These are phyloP conservation scores for Penaeus japonicus DNA, from an alignment of 1,140 invertebrate genomes.

Conservation along the genomic window DNA sequence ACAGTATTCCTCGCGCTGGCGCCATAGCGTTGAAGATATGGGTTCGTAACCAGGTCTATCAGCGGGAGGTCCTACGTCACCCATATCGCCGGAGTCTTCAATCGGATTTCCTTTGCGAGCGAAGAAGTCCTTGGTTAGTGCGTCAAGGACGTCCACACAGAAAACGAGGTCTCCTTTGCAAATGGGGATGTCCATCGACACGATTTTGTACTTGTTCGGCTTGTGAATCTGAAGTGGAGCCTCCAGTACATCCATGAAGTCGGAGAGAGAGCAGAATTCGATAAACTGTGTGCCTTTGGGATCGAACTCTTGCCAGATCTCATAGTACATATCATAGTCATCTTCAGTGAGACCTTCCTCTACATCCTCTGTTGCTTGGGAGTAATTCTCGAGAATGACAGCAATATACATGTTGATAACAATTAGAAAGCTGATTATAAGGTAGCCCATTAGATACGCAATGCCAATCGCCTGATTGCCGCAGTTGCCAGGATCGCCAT, in stretches of 20 bases:
- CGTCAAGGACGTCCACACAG: conserved; percentile 97
- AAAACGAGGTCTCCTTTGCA: conserved; percentile 96
- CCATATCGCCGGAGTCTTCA: conserved; percentile 89
- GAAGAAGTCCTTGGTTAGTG: conserved; percentile 88
- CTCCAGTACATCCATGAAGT: conserved; percentile 93
- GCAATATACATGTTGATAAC: conserved; percentile 99
- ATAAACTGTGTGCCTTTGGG: conserved; percentile 98
- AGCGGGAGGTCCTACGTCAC: conserved; percentile 75
- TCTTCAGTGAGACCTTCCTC: conserved; percentile 98
- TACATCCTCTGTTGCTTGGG: conserved; percentile 96
- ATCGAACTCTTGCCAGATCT: conserved; percentile 98
- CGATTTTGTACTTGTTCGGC: conserved; percentile 98
- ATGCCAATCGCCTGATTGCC: conserved; percentile 92
- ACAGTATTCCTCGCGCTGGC: conserved; percentile 95
- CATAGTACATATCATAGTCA: conserved; percentile 99
- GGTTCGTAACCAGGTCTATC: conserved; percentile 89
- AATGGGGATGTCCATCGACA: conserved; percentile 98
- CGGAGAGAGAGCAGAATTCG: conserved; percentile 88
- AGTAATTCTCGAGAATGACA: conserved; percentile 98
- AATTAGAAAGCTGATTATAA: conserved; percentile 97
- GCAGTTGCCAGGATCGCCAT: conserved; percentile 88
- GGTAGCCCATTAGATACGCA: conserved; percentile 91
- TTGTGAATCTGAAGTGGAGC: conserved; percentile 95
- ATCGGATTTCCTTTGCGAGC: conserved; percentile 80
- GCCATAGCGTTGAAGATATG: conserved; percentile 92